phyloP scores from a whole-genome alignment of 2,888 invertebrate genomes.

The Euplexia lucipara region DNA sequence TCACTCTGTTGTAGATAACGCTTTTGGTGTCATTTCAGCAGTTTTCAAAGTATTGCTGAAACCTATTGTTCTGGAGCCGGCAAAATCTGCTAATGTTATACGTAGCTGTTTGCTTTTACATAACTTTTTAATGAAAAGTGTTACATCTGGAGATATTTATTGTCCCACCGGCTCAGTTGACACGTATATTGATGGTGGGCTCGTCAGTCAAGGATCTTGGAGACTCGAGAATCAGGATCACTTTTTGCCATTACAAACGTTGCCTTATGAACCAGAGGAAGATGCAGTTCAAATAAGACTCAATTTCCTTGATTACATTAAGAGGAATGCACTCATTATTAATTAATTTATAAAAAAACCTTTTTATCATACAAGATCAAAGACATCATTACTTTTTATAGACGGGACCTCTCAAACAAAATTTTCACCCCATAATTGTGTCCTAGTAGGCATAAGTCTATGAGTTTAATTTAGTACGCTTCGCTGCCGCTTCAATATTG shows the following conservation, averaged over 20 bases:
- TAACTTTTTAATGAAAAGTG: constrained; percentile 42
- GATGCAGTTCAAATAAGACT: constrained; percentile 16
- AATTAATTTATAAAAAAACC: neutral
- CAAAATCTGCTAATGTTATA: constrained; percentile 23
- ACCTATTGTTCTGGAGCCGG: constrained; percentile 35
- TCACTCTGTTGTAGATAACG: constrained; percentile 40
- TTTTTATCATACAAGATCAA: too few relatives aligned
- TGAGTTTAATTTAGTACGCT: too few relatives aligned
- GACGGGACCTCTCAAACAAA: too few relatives aligned
- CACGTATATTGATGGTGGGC: constrained; percentile 30
- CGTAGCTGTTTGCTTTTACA: constrained; percentile 42
- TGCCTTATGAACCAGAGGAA: constrained; percentile 13
- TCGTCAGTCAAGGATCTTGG: constrained; percentile 40
- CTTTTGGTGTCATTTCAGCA: constrained; percentile 33
- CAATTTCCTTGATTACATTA: constrained; percentile 38
- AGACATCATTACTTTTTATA: too few relatives aligned
- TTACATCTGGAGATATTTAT: constrained; percentile 39
- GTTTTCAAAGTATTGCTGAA: constrained; percentile 45
- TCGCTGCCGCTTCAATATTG: too few relatives aligned
- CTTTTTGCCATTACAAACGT: constrained; percentile 31
- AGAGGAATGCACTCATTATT: constrained; percentile 15
- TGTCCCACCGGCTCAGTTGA: constrained; percentile 30
- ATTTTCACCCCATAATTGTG: too few relatives aligned
- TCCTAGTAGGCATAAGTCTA: too few relatives aligned
- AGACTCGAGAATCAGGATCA: constrained; percentile 38